Percentiles rank a stretch among this genome's conserved stretches.
Conservation (phyloP, 1,140 invertebrate species). For the Copidosoma floridanum region DNA sequence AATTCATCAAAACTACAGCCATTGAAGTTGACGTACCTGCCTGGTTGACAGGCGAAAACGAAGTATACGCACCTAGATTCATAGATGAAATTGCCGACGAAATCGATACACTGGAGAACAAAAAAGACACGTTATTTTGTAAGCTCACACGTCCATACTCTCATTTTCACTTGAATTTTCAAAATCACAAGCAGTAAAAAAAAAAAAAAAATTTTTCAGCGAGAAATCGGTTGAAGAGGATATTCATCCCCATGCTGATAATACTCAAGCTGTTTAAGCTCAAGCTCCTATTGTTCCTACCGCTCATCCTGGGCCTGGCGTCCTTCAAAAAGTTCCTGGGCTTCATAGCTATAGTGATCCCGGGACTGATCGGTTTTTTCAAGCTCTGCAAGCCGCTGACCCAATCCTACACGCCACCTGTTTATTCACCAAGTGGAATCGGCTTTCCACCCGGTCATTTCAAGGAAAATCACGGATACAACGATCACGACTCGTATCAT, state of each 20-base stretch:
- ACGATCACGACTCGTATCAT: neutral
- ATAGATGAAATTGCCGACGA: conserved; percentile 80
- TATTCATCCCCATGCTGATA: conserved; percentile 78
- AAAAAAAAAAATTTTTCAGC: conserved; percentile 66
- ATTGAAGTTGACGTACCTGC: conserved; percentile 70
- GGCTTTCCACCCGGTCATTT: conserved; percentile 50
- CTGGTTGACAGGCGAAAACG: conserved; percentile 65
- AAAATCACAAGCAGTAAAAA: neutral
- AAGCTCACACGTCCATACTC: too few species aligned
- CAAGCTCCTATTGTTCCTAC: conserved; percentile 76
- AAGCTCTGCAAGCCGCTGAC: conserved; percentile 67
- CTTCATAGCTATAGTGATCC: conserved; percentile 72
- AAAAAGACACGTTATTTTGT: conserved; percentile 76
- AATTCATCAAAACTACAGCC: conserved; percentile 72
- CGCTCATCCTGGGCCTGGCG: conserved; percentile 75
- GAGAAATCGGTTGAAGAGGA: conserved; percentile 73
- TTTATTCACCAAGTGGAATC: conserved; percentile 60
- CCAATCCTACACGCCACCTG: conserved; percentile 47
- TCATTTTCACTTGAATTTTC: conserved; percentile 5
- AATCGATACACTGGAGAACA: conserved; percentile 75
- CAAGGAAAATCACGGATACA: conserved; percentile 43
- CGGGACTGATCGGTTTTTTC: conserved; percentile 76
- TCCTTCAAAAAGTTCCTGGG: conserved; percentile 81
- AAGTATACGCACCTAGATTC: conserved; percentile 73
- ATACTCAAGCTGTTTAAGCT: conserved; percentile 81